Evolutionary conservation across 2,888 invertebrate species (phyloP).

Genomic region (Sericinus montela): DNA sequence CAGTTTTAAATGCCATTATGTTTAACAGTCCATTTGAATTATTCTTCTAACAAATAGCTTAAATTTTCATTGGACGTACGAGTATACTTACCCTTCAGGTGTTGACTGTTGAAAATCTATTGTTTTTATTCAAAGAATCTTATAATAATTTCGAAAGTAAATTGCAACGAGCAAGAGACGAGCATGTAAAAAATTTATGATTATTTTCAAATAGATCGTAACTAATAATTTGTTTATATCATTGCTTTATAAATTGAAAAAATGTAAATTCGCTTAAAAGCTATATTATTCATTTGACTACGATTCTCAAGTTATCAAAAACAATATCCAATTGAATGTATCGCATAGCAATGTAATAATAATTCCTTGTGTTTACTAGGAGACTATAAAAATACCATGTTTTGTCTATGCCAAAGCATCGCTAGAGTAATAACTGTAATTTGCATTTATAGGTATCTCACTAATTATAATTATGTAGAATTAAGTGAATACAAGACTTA

Average conservation of each 20-base stretch:
- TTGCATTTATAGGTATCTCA: constrained; percentile 79
- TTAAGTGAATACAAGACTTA: constrained; percentile 76
- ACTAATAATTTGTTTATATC: neutral
- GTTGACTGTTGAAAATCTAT: too few relatives aligned
- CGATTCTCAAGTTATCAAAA: constrained; percentile 4
- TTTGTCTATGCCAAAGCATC: constrained; percentile 80
- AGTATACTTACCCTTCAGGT: too few relatives aligned
- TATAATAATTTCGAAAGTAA: neutral
- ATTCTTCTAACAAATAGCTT: neutral
- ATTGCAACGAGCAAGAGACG: too few relatives aligned
- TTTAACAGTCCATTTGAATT: neutral
- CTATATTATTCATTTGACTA: neutral
- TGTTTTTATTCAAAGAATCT: too few relatives aligned
- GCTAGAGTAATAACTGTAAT: constrained; percentile 76
- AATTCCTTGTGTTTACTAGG: constrained; percentile 26
- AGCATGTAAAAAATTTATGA: too few relatives aligned
- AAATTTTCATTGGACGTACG: neutral
- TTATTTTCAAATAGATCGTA: too few relatives aligned
- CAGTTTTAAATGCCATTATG: constrained; percentile 27
- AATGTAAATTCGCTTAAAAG: constrained; percentile 1
- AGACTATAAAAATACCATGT: constrained; percentile 60
- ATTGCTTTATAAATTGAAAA: constrained; percentile 1
- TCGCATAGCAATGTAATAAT: constrained; percentile 31
- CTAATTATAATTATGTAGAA: constrained; percentile 64
- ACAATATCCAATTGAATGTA: constrained; percentile 25